Conservation (phyloP, 2,888 invertebrate species). For the Drosophila lutescens region DNA sequence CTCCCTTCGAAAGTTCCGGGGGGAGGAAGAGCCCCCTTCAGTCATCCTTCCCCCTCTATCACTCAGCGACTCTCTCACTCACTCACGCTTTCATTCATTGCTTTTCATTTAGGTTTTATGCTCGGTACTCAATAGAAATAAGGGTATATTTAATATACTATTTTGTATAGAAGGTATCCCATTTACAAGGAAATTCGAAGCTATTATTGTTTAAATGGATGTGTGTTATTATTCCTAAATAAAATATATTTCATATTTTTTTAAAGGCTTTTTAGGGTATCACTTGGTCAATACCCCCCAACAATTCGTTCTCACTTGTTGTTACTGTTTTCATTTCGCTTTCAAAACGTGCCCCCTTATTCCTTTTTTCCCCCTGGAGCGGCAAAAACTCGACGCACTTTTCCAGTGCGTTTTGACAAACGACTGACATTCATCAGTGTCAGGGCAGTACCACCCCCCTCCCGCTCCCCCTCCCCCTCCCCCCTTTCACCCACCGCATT, state of each 20-base stretch:
- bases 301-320: slow-evolving; percentile 18
- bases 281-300: neutral
- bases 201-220: too few relatives aligned
- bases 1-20: slow-evolving; percentile 15
- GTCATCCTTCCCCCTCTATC: slow-evolving; percentile 2
- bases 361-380: slow-evolving; percentile 15
- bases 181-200: too few relatives aligned
- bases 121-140: neutral
- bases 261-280: neutral
- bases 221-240: too few relatives aligned
- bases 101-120: slow-evolving; percentile 55
- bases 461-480: slow-evolving; percentile 20
- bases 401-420: slow-evolving; percentile 81
- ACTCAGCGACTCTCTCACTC: slow-evolving; percentile 35
- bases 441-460: slow-evolving; percentile 55
- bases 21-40: slow-evolving; percentile 15
- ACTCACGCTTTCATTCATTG: slow-evolving; percentile 48
- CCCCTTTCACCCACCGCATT: slow-evolving; percentile 23
- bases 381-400: slow-evolving; percentile 58
- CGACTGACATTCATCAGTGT: slow-evolving; percentile 83
- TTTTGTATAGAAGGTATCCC: too few relatives aligned
- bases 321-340: slow-evolving; percentile 65
- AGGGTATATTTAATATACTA: slow-evolving; percentile 2
- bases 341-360: slow-evolving; percentile 23
- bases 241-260: too few relatives aligned